Evolutionary conservation across 2,888 invertebrate genomes (phyloP).

Genomic region (Leucozona laternaria): DNA sequence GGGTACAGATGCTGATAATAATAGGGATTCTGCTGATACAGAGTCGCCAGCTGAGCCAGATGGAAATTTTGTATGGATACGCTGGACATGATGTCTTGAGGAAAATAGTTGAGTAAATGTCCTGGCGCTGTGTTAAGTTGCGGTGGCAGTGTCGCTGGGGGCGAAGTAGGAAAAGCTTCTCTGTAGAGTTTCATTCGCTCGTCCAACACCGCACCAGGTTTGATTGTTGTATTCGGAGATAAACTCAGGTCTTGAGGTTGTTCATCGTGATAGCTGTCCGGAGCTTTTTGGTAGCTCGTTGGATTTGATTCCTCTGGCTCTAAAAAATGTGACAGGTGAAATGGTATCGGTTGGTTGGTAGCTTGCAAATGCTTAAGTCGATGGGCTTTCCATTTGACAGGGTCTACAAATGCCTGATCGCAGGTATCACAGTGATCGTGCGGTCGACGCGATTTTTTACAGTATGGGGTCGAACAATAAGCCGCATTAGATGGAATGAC

Average conservation of each 20-base stretch:
- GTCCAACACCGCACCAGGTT: background rate
- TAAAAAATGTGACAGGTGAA: conserved; percentile 2
- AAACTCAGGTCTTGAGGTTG: conserved; percentile 66
- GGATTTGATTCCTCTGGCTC: background rate
- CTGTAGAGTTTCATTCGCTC: background rate
- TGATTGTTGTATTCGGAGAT: conserved; percentile 7
- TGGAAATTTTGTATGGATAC: conserved; percentile 78
- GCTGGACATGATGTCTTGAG: conserved; percentile 73
- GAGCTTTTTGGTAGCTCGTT: background rate
- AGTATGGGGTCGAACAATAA: conserved; percentile 89
- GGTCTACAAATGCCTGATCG: conserved; percentile 85
- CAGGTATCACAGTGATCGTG: conserved; percentile 92
- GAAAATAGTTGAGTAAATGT: conserved; percentile 32
- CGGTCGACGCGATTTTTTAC: conserved; percentile 90
- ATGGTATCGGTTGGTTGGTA: conserved; percentile 44
- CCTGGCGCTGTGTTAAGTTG: background rate
- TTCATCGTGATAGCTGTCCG: conserved; percentile 32
- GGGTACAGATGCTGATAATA: conserved; percentile 69
- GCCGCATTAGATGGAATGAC: background rate
- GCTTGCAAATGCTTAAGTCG: conserved; percentile 76
- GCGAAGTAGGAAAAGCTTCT: conserved; percentile 1
- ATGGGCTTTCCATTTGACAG: conserved; percentile 76
- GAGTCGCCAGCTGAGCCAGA: conserved; percentile 77
- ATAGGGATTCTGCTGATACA: conserved; percentile 78
- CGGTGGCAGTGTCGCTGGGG: background rate